These are phyloP conservation scores for Chionis minor DNA, from an alignment of 2,113 vertebrate genomes.

Conservation along the genomic window DNA sequence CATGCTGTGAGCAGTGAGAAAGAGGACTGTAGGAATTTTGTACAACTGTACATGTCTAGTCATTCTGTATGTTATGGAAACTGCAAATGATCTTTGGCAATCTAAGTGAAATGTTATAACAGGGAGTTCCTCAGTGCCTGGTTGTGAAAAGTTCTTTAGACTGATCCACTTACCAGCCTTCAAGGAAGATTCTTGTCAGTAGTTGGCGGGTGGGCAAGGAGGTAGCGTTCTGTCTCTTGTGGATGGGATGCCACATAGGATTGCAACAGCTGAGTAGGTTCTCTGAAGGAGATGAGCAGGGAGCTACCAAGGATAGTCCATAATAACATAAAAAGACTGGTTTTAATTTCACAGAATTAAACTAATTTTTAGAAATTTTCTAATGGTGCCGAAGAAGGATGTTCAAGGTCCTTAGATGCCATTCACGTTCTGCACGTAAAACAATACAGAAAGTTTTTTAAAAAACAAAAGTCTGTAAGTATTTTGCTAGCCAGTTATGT, in stretches of 20 bases:
- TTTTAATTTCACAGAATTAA: neutral
- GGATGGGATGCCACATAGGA: neutral
- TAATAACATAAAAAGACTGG: neutral
- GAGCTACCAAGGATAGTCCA: neutral
- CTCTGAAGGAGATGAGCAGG: neutral
- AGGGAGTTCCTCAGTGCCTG: neutral
- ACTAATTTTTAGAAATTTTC: neutral
- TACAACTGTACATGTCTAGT: neutral
- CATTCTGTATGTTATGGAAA: neutral
- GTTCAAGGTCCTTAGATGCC: neutral
- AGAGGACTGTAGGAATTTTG: neutral
- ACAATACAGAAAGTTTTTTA: neutral
- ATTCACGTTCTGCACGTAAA: neutral
- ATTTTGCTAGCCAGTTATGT: neutral
- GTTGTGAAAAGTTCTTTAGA: neutral
- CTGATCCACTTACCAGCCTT: neutral
- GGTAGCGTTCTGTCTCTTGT: neutral
- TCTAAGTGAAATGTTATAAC: neutral
- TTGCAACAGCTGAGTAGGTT: neutral
- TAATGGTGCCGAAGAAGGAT: neutral
- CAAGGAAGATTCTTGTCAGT: neutral
- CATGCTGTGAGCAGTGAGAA: conserved; percentile 27
- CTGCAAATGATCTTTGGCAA: neutral
- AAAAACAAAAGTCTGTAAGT: neutral
- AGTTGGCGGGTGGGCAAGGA: neutral